Base-by-base conservation (phyloP, 1,140 invertebrate species). In the Temnothorax curvispinosus region DNA sequence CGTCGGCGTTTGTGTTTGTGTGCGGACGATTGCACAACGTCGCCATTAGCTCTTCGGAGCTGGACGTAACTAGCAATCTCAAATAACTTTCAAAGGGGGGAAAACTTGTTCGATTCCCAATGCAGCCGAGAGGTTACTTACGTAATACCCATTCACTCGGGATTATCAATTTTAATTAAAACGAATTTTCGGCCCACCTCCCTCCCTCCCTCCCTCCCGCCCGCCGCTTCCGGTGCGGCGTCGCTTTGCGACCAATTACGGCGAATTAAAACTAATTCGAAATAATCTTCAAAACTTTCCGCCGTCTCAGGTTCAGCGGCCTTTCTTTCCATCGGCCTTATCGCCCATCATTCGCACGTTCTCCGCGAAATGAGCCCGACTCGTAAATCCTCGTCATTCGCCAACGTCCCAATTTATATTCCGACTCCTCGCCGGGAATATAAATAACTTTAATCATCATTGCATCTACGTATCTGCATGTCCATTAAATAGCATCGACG, bases 381-480 rank as follows among this genome's bases (percentile, higher is more conserved):
- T 52, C 41, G 67, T 74, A 74, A 82, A 74, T 82, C 41, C 67
- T 38, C 54, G 54, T 60, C 80, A 35, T 56, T 47, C 80, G 50
- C 78, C 50, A 3, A 56, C 77, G 65, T 72, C 41, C 52, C 41
- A 82, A 82, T 82, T 74, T 74, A 82, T 41, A 69, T 41, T 41
- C 67, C 41, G 80, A 60, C 35, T 74, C 41, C 11, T 58, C 67
- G 80, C 32, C 54, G n/a, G 52, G 67, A 82, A 82, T 82, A 74
- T 72, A 82, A 82, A 82, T 82, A 82, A 82, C 80, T 82, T 82
- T 56, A 72, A 74, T 82, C 69, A 50, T 82, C 56, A 74, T 82
- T 60, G 67, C 67, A 21, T 58, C 67, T 82, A 60, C 67, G 27
- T 47, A 52, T 54, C 50, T 38, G 76, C 18, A n/a, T 87, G 52